Percentiles rank a stretch among this genome's conserved stretches.
Conservation (phyloP, 2,888 invertebrate genomes). For the Ophioninae sp. region DNA sequence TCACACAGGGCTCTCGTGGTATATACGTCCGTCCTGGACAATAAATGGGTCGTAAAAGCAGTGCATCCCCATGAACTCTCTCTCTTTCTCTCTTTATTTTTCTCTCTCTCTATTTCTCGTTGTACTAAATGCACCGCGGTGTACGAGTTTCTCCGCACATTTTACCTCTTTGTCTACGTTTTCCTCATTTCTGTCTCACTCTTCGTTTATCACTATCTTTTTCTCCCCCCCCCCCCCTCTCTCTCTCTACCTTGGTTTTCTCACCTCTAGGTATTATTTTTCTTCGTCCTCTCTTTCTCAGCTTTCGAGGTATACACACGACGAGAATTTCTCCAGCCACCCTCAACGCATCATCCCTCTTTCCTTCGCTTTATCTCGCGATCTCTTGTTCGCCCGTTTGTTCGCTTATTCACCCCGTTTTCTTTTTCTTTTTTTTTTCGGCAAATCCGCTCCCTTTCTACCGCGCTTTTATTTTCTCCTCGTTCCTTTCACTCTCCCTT, state of each 20-base stretch:
- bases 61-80: constrained; percentile 43
- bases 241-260: constrained; percentile 22
- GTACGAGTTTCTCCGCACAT: constrained; percentile 34
- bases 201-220: constrained; percentile 32
- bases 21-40: constrained; percentile 59
- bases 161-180: constrained; percentile 58
- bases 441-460: not conserved
- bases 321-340: constrained; percentile 25
- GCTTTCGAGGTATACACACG: constrained; percentile 33
- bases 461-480: constrained; percentile 4
- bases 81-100: constrained; percentile 8
- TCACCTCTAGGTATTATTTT: constrained; percentile 34
- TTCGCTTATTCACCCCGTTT: constrained; percentile 6
- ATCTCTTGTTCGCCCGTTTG: constrained; percentile 50
- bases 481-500: constrained; percentile 11
- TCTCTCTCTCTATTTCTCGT: constrained; percentile 12
- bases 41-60: constrained; percentile 63
- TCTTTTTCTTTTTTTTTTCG: constrained; percentile 12
- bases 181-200: constrained; percentile 46
- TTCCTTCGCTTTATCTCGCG: constrained; percentile 44
- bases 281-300: constrained; percentile 25
- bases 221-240: constrained; percentile 29
- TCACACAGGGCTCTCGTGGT: constrained; percentile 47
- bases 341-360: constrained; percentile 16
- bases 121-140: constrained; percentile 36